Conservation (phyloP, 2,888 invertebrate species). For the Brachycybe producta region DNA sequence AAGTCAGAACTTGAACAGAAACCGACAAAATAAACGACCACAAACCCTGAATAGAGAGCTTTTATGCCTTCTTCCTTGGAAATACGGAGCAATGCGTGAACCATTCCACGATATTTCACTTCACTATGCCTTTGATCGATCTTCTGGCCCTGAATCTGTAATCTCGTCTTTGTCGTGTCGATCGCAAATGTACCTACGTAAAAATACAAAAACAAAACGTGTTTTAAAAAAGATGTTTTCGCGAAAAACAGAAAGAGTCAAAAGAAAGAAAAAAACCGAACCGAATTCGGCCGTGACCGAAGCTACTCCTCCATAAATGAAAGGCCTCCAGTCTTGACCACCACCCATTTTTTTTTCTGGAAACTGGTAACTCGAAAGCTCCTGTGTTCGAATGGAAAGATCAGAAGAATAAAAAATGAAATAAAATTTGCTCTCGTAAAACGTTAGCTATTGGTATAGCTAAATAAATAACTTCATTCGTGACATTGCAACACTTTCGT, state of each 20-base stretch:
- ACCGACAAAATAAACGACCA: conserved; percentile 19
- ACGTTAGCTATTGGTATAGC: too few species aligned
- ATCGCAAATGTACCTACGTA: conserved; percentile 83
- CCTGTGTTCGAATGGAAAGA: too few species aligned
- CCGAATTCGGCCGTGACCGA: conserved; percentile 89
- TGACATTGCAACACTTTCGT: too few species aligned
- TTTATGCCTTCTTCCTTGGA: conserved; percentile 70
- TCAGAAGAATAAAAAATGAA: too few species aligned
- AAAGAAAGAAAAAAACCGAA: too few species aligned
- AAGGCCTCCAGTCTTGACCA: conserved; percentile 69
- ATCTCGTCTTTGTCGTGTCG: conserved; percentile 84
- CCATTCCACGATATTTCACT: conserved; percentile 67
- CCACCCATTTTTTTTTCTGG: too few species aligned
- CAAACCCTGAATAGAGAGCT: conserved; percentile 74
- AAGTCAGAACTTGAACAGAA: background rate
- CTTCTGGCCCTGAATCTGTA: conserved; percentile 87
- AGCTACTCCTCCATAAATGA: conserved; percentile 85
- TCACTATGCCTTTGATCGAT: conserved; percentile 36
- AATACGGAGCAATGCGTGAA: conserved; percentile 77
- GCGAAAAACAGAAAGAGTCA: too few species aligned
- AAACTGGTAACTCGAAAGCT: too few species aligned
- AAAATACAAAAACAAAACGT: conserved; percentile 23
- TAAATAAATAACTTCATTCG: too few species aligned
- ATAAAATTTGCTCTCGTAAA: too few species aligned
- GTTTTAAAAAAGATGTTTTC: too few species aligned